phyloP scores from a whole-genome alignment of 1,140 invertebrate genomes.

The Megalopta genalis region DNA sequence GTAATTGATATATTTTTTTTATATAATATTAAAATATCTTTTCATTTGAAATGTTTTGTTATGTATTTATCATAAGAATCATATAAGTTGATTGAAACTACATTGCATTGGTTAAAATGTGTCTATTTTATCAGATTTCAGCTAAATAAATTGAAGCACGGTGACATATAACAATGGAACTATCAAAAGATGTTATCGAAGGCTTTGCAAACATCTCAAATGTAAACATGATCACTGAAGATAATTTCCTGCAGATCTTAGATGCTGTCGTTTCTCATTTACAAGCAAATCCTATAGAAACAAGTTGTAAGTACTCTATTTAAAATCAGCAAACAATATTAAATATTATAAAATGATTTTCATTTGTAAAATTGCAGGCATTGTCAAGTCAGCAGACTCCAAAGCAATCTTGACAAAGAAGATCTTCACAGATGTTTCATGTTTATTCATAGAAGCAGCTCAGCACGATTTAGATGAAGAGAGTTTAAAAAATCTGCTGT shows the following conservation, averaged over 20 bases:
- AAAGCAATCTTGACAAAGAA: slow-evolving; percentile 76
- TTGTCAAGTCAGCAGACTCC: slow-evolving; percentile 65
- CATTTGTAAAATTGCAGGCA: slow-evolving; percentile 45
- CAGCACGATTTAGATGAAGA: slow-evolving; percentile 73
- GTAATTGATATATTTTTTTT: background rate
- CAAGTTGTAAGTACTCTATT: slow-evolving; percentile 46
- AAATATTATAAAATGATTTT: slow-evolving; percentile 19
- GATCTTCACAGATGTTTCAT: slow-evolving; percentile 74
- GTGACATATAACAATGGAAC: slow-evolving; percentile 79
- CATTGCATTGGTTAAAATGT: slow-evolving; percentile 13
- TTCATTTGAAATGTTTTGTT: background rate
- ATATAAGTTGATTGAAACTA: slow-evolving; percentile 1
- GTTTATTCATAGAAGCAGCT: slow-evolving; percentile 75
- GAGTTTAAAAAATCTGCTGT: slow-evolving; percentile 70
- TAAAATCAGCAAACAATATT: slow-evolving; percentile 4
- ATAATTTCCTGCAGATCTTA: slow-evolving; percentile 71
- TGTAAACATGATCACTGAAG: slow-evolving; percentile 69
- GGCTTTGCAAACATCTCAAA: slow-evolving; percentile 66
- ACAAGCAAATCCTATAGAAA: slow-evolving; percentile 61
- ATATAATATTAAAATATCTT: slow-evolving; percentile 1
- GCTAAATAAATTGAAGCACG: slow-evolving; percentile 56
- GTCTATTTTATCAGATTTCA: background rate
- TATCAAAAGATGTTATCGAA: slow-evolving; percentile 61
- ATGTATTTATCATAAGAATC: background rate
- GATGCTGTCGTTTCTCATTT: slow-evolving; percentile 68